Conservation (phyloP, 2,888 invertebrate species). For the Tenthredo amoena region DNA sequence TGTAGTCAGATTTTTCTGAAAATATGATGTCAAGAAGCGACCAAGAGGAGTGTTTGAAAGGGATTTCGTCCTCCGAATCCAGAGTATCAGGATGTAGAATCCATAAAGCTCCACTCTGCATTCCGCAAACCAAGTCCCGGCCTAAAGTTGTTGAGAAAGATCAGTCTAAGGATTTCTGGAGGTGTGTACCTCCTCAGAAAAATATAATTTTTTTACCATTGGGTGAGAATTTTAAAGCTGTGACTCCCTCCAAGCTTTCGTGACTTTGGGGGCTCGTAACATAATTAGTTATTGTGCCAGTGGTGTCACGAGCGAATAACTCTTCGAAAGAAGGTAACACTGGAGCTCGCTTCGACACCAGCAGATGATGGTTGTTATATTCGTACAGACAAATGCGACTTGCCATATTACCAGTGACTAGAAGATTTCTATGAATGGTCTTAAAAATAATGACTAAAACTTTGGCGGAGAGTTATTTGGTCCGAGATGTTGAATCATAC, state of each 20-base stretch:
- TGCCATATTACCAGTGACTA: conserved; percentile 62
- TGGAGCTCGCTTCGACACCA: conserved; percentile 59
- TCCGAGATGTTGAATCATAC: background rate
- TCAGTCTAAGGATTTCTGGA: background rate
- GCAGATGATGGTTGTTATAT: conserved; percentile 57
- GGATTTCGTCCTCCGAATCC: conserved; percentile 77
- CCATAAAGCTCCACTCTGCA: conserved; percentile 81
- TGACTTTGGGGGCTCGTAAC: conserved; percentile 61
- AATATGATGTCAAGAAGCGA: conserved; percentile 80
- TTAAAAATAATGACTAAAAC: background rate
- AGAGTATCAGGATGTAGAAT: conserved; percentile 82
- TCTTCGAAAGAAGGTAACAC: conserved; percentile 59
- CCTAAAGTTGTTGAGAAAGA: conserved; percentile 57
- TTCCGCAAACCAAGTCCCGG: conserved; percentile 79
- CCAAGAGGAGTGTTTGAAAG: conserved; percentile 78
- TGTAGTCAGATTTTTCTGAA: conserved; percentile 79
- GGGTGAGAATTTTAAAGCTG: conserved; percentile 80
- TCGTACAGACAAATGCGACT: conserved; percentile 65
- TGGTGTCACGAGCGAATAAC: conserved; percentile 58
- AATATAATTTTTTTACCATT: conserved; percentile 77
- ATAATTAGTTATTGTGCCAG: conserved; percentile 58
- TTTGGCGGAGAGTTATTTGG: background rate
- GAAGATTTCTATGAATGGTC: conserved; percentile 61
- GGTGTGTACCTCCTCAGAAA: background rate
- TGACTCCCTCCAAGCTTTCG: conserved; percentile 58